Evolutionary conservation across 2,888 invertebrate genomes (phyloP), one percentile per base, ranked within the genome.

Genomic region (Globia sparganii): DNA sequence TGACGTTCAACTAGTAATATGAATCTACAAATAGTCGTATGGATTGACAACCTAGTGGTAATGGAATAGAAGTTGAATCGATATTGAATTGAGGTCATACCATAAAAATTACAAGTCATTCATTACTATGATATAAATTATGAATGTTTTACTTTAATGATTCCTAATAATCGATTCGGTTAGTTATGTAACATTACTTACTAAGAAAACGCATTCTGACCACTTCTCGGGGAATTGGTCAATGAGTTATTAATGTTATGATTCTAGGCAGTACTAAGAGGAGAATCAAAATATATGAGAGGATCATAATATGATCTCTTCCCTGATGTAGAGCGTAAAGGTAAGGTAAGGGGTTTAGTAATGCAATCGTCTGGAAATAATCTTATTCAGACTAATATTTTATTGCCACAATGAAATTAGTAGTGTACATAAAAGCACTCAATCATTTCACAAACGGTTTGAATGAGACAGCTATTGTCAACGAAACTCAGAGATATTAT

Each of bases 381-480:
- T 67, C 43, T 68, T 65, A 77, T 65, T 53, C 59, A 72, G n/a
- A n/a, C 46, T 71, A 34, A 34, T n/a, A 46, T 67, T 80, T 80
- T 28, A 80, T 61, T 66, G 71, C 67, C 61, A 65, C 59, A 75
- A 43, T 74, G 21, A 68, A 79, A 80, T 80, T 78, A 78, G 56
- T 75, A 64, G 37, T 71, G 34, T 70, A 73, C 56, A 77, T 83
- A 88, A 87, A 88, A 73, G 69, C 70, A 79, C 80, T 80, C 74
- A 81, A 85, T 89, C 77, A 81, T 80, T 87, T 71, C 70, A 78
- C 75, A 86, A 85, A 88, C 83, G 85, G 83, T 87, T 86, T 87
- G 80, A 88, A 87, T 86, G 82, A 86, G 78, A 83, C 78, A 77
- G 80, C 86, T 86, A 89, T 91, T 92, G 90, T 91, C 87, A 87